A percentile compares a stretch with the other conserved stretches of the same genome.
phyloP scores from a whole-genome alignment of 2,113 vertebrate species.

The Todiramphus saurophagus region DNA sequence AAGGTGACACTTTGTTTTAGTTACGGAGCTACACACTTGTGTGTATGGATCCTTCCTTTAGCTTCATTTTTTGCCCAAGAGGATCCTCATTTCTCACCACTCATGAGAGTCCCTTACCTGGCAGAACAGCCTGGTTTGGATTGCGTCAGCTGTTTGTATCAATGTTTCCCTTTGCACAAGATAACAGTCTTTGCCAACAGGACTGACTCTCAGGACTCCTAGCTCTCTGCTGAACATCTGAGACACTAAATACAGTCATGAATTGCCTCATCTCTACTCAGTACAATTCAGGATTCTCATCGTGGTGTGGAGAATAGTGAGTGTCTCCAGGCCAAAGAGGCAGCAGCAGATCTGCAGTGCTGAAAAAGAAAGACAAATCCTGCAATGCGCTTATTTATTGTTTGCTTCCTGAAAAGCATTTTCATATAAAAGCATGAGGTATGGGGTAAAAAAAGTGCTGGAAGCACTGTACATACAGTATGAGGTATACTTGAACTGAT shows the following conservation, averaged over 20 bases:
- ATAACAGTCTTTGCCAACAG: neutral
- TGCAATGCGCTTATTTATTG: neutral
- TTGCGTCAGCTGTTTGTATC: neutral
- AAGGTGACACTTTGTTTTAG: neutral
- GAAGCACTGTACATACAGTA: neutral
- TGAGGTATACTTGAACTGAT: neutral
- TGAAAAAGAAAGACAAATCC: neutral
- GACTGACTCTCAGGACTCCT: neutral
- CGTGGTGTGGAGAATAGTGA: neutral
- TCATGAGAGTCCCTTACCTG: neutral
- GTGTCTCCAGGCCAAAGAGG: neutral
- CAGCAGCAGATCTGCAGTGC: neutral
- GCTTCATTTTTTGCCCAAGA: neutral
- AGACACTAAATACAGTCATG: neutral
- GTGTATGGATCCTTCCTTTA: neutral
- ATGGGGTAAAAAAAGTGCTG: neutral
- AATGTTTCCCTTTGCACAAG: neutral
- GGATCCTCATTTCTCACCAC: neutral
- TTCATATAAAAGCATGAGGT: neutral
- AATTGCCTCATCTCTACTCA: neutral
- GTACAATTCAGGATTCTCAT: neutral
- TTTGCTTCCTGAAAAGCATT: neutral
- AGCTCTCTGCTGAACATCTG: neutral
- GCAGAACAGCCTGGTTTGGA: neutral
- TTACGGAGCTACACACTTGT: neutral